phyloP scores from a whole-genome alignment of 2,113 vertebrate genomes.

The Bagarius yarrelli region DNA sequence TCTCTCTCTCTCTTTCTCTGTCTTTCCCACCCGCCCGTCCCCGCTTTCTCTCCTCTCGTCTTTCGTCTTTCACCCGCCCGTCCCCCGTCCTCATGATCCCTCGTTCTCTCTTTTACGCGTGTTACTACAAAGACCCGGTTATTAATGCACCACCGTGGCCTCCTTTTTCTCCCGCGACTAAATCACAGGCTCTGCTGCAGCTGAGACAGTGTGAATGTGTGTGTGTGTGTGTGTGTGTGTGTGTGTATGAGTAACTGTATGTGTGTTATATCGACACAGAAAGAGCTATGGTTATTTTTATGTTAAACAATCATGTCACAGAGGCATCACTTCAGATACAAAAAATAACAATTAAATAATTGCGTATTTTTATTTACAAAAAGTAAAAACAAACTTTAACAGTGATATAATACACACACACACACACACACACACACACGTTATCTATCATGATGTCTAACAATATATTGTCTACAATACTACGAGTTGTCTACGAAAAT shows the following conservation, averaged over 20 bases:
- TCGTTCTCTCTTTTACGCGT: conserved; percentile 27
- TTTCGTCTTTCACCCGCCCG: no score
- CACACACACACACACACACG: no score
- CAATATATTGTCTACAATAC: no score
- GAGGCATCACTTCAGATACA: background rate
- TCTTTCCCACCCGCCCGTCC: background rate
- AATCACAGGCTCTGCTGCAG: conserved; percentile 47
- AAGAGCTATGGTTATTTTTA: background rate
- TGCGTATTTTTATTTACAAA: no score
- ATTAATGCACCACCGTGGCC: conserved; percentile 54
- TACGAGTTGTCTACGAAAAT: no score
- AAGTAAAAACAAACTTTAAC: no score
- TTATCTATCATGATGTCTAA: no score
- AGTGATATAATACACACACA: no score
- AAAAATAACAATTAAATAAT: background rate
- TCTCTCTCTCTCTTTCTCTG: background rate
- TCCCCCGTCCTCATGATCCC: conserved; percentile 20
- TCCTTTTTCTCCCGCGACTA: conserved; percentile 48
- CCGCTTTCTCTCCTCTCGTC: background rate
- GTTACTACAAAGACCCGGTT: conserved; percentile 51
- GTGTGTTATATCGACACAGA: background rate
- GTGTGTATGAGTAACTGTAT: conserved; percentile 18
- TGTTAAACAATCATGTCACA: background rate
- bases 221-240: conserved; percentile 23
- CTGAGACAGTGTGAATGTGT: conserved; percentile 34